Conservation (phyloP, 2,797 vertebrate genomes). For the Trachops cirrhosus region DNA sequence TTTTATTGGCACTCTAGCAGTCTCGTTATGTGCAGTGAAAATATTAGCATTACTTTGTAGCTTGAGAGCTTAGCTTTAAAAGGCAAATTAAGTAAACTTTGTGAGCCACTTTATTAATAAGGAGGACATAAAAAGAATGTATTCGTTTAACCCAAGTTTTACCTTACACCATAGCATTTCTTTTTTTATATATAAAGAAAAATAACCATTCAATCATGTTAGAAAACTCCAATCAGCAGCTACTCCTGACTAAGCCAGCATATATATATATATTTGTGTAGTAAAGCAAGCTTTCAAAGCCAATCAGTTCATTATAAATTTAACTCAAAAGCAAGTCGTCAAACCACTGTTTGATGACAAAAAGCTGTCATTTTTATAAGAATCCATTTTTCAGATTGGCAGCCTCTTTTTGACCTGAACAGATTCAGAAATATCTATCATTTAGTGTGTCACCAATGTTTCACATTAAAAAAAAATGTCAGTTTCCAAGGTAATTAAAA, state of each 20-base stretch:
- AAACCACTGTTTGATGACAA: neutral
- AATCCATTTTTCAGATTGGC: neutral
- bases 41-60: neutral
- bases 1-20: neutral
- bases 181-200: neutral
- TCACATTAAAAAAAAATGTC: neutral
- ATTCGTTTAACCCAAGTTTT: neutral
- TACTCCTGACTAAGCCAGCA: neutral
- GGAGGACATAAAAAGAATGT: neutral
- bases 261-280: neutral
- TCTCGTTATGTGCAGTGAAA: neutral
- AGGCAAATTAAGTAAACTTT: neutral
- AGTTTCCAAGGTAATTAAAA: neutral
- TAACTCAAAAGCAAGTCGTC: neutral
- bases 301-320: neutral
- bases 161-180: neutral
- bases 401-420: neutral
- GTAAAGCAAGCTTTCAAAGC: neutral
- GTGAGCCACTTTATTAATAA: neutral
- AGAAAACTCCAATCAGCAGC: neutral
- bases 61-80: conserved; percentile 6
- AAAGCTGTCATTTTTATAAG: neutral
- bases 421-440: neutral
- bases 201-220: neutral
- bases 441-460: neutral